Percentiles rank a stretch among this genome's conserved stretches.
phyloP scores from a whole-genome alignment of 2,113 vertebrate species.

The Halichoeres trimaculatus region DNA sequence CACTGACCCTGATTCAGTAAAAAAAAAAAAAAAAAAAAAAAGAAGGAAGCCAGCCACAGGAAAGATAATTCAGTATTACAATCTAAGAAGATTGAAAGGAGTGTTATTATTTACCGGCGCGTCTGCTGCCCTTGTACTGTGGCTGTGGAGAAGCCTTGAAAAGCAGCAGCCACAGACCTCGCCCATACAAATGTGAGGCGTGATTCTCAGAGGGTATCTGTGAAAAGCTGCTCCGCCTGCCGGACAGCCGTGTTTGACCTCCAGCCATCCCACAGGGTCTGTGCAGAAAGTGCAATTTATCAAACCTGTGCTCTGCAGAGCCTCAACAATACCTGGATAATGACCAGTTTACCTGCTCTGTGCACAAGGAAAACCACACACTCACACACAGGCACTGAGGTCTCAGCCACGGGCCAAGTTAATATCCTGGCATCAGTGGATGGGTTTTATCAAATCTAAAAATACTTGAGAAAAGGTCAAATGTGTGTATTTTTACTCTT shows the following conservation, averaged over 20 bases:
- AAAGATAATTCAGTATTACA: conserved; percentile 54
- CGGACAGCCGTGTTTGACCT: conserved; percentile 59
- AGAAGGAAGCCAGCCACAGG: conserved; percentile 2
- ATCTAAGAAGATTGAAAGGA: conserved; percentile 65
- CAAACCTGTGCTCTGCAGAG: conserved; percentile 32
- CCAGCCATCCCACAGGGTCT: conserved; percentile 38
- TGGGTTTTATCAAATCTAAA: too few species aligned
- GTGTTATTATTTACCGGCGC: conserved; percentile 60
- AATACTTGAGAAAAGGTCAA: too few species aligned
- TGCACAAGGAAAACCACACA: background rate
- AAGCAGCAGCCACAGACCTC: conserved; percentile 28
- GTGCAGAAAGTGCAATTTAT: conserved; percentile 65
- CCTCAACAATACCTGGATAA: conserved; percentile 3
- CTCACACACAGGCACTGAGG: background rate
- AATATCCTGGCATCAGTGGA: background rate
- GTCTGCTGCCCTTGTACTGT: conserved; percentile 31
- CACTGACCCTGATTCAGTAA: conserved; percentile 12
- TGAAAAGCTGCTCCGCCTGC: conserved; percentile 38
- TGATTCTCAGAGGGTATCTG: conserved; percentile 33
- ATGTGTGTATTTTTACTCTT: too few species aligned
- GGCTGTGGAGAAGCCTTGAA: conserved; percentile 50
- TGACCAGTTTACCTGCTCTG: conserved; percentile 5
- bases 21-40: conserved; percentile 12
- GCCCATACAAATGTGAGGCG: conserved; percentile 48
- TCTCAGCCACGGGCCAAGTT: background rate